Base-by-base conservation (phyloP, 2,113 vertebrate genomes). In the Pachypanchax playfairii region DNA sequence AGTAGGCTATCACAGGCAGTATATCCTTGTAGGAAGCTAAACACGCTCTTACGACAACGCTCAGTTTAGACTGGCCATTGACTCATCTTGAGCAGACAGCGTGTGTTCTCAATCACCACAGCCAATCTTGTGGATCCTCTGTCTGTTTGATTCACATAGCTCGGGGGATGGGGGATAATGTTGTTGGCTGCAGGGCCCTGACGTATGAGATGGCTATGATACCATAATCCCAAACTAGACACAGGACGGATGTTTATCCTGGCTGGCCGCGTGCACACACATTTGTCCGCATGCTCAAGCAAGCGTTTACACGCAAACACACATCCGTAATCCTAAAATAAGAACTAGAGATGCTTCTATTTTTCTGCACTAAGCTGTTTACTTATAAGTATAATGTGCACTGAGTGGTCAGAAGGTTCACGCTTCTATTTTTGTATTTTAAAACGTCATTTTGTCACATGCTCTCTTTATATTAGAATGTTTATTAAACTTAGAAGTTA, bases 131-230 rank as follows among this genome's bases (percentile, higher is more conserved):
- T 26, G 26, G 47, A 47, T 72, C 70, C 61, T 54, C 36, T 13
- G 21, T 39, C 8, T 55, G 42, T 77, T 81, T 75, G 29, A 72
- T 64, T 73, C 58, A 44, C 36, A 41, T 20, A 11, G 68, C 60
- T 59, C 18, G 20, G 64, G 52, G 60, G 61, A 70, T 49, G 55
- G 75, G 49, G 35, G 66, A 42, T 38, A 52, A 58, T 24, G 43
- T 54, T 51, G 69, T 39, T 70, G 50, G 65, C 74, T 49, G 39
- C 17, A 71, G 52, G 63, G 39, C 22, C 51, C 55, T 77, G 75
- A 82, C 67, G 61, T 70, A 70, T 17, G 58, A 85, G 69, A 81
- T 21, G 72, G 65, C 69, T 66, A 31, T 26, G 39, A 76, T 43
- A 61, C 31, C 35, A 39, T 51, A 44, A 73, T 70, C 69, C 49